Conservation (phyloP, 2,797 vertebrate species). For the Florisuga fusca region DNA sequence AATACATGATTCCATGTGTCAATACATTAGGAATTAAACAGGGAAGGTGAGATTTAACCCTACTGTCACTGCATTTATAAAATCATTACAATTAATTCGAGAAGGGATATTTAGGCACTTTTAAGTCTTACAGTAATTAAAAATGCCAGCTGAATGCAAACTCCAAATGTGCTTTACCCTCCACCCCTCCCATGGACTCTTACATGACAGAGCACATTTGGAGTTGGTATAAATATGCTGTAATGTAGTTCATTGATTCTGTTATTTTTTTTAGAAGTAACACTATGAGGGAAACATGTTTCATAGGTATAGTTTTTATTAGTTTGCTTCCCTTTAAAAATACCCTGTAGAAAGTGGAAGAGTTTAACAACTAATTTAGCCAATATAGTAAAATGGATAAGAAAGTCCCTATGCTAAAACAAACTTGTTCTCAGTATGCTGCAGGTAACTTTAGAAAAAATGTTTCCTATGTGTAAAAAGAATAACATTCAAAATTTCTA, state of each 20-base stretch:
- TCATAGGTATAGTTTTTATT: background rate
- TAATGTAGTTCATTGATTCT: background rate
- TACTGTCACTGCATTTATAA: background rate
- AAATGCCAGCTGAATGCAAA: background rate
- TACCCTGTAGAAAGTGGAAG: background rate
- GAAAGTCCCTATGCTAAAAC: background rate
- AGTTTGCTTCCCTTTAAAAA: background rate
- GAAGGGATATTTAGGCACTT: background rate
- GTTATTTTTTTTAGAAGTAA: background rate
- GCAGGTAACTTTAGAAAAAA: background rate
- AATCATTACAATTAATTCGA: background rate
- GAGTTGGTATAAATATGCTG: background rate
- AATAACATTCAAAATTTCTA: background rate
- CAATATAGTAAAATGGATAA: background rate
- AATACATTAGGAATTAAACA: background rate
- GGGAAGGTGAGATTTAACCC: background rate
- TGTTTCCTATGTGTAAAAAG: background rate
- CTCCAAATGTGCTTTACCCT: background rate
- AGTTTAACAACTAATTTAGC: background rate
- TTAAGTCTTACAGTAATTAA: background rate
- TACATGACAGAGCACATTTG: too few species aligned
- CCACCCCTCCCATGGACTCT: too few species aligned
- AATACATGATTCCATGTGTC: background rate
- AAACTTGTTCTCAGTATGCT: background rate
- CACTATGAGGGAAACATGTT: background rate